Percentiles rank a stretch among this genome's conserved stretches.
phyloP scores from a whole-genome alignment of 1,140 invertebrate species.

The Phocides pigmalion region DNA sequence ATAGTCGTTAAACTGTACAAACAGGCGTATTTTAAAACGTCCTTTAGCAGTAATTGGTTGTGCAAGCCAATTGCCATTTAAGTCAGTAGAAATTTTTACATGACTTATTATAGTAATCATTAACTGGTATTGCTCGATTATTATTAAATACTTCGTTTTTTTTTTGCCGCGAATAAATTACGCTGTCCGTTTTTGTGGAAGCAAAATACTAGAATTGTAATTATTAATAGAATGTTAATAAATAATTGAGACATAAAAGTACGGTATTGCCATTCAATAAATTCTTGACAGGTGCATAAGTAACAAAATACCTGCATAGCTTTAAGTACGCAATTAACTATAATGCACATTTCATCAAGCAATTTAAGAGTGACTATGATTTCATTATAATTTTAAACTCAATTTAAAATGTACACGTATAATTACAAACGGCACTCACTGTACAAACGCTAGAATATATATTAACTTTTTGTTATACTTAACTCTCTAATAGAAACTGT shows the following conservation, averaged over 20 bases:
- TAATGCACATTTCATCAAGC: constrained; percentile 32
- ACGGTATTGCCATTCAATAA: constrained; percentile 43
- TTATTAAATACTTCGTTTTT: constrained; percentile 29
- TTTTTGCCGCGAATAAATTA: constrained; percentile 29
- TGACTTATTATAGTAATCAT: constrained; percentile 29
- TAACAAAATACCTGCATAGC: constrained; percentile 37
- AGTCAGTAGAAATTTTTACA: constrained; percentile 26
- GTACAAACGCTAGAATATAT: constrained; percentile 14
- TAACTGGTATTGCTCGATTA: constrained; percentile 30
- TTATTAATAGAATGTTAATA: constrained; percentile 40
- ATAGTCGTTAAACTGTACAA: constrained; percentile 24
- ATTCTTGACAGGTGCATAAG: constrained; percentile 41
- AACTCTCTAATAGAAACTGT: constrained; percentile 24
- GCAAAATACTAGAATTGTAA: constrained; percentile 31
- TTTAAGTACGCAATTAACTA: constrained; percentile 39
- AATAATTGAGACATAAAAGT: constrained; percentile 50
- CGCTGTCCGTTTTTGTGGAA: constrained; percentile 18
- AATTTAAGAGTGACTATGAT: constrained; percentile 30
- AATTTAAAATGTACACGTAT: constrained; percentile 28
- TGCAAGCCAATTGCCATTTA: constrained; percentile 29
- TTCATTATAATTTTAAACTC: constrained; percentile 31
- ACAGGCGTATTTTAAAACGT: constrained; percentile 22
- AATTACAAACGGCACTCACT: constrained; percentile 11
- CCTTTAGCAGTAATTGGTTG: constrained; percentile 21
- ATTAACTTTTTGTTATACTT: constrained; percentile 25